phyloP scores from a whole-genome alignment of 2,888 invertebrate species.

The Cataglyphis cursor region DNA sequence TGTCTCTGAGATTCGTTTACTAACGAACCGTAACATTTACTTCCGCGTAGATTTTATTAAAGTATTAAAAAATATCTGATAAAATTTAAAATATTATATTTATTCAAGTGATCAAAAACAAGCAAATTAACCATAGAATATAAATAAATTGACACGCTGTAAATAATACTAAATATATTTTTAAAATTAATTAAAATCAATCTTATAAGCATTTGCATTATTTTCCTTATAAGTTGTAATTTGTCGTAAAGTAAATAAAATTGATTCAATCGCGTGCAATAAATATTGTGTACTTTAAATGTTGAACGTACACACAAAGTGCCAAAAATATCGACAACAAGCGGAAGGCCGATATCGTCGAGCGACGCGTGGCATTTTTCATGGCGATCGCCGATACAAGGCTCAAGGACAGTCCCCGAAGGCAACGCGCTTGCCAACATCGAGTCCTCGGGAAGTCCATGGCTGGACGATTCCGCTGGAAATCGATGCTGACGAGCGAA shows the following conservation, averaged over 20 bases:
- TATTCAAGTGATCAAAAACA: not conserved
- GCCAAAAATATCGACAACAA: constrained; percentile 46
- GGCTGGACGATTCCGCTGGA: constrained; percentile 56
- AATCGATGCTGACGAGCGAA: constrained; percentile 79
- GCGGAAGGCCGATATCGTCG: constrained; percentile 26
- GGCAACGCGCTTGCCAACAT: constrained; percentile 24
- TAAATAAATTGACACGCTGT: not conserved
- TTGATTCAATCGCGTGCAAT: constrained; percentile 1
- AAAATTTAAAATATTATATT: not conserved
- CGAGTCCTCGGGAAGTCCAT: constrained; percentile 31
- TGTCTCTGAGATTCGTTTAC: constrained; percentile 12
- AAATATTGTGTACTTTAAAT: constrained; percentile 17
- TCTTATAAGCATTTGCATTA: not conserved
- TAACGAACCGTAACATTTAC: constrained; percentile 33
- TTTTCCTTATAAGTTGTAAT: not conserved
- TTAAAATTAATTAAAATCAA: not conserved
- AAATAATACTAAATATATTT: too few species aligned
- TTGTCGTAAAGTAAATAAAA: constrained; percentile 9
- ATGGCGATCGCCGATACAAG: constrained; percentile 33
- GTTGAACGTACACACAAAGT: constrained; percentile 21
- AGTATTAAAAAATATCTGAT: not conserved
- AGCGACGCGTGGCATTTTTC: constrained; percentile 36
- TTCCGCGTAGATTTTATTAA: constrained; percentile 24
- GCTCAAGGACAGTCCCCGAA: constrained; percentile 42
- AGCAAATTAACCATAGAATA: not conserved